Base-by-base conservation (phyloP, 2,113 vertebrate genomes). In the Serilophus lunatus region DNA sequence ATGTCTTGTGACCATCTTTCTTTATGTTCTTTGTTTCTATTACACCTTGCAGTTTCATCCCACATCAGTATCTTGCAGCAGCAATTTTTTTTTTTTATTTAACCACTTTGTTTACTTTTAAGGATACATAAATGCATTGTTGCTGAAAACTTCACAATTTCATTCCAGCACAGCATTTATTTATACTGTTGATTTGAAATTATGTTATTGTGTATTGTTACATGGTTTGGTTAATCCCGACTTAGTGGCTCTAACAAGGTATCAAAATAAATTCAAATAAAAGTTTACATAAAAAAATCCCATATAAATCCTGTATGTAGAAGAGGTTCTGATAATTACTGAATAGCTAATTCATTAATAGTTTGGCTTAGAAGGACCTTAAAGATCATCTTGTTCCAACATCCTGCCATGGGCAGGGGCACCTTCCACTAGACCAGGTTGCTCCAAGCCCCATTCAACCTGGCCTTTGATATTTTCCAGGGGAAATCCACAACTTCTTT, bases 351-450 rank as follows among this genome's bases (percentile, higher is more conserved):
- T 22, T 38, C 15, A 74, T 59, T 51, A 38, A 29, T 38, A 8
- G 18, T 10, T 66, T 59, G 5, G 12, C 8, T 20, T 45, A 15
- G 38, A 66, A 74, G 26, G 33, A 24, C 18, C 12, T 50, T 74
- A 38, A 65, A 51, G 12, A 38, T 29, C 33, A 51, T 16, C 7
- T 11, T 18, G 33, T 53, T 66, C 23, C 51, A 59, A 9, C 12
- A 26, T 13, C 14, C 36, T 38, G 36, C 9, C 29, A 16, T 35
- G 57, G 20, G 2, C 20, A 66, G 18, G 44, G 4, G 59, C 33
- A 33, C 1, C 3, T 74, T 2, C 60, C 51, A 19, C 28, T 19
- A 16, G 1, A 5, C 14, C 68, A 59, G 10, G 18, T 1, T 24
- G 28, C 23, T 28, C 44, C 7, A 13, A 72, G 31, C 6, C 31